Percentiles rank a stretch among this genome's conserved stretches.
Conservation (phyloP, 2,797 vertebrate species). For the Liasis olivaceus region DNA sequence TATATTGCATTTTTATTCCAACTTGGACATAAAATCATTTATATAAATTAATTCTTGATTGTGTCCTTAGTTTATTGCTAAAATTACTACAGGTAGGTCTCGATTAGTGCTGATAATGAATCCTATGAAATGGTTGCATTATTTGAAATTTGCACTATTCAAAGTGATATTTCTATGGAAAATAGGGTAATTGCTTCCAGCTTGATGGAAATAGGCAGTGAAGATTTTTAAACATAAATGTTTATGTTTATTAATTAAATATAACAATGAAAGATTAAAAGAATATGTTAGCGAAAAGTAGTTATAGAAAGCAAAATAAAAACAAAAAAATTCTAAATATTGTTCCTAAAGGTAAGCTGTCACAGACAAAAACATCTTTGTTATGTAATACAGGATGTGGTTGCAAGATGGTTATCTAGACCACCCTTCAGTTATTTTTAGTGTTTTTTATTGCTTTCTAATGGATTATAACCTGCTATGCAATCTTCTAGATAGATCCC, state of each 20-base stretch:
- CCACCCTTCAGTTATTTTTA: neutral
- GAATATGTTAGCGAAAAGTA: neutral
- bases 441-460: neutral
- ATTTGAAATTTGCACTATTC: neutral
- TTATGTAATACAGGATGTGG: neutral
- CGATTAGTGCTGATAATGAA: neutral
- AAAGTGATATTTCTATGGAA: neutral
- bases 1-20: neutral
- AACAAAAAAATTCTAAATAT: neutral
- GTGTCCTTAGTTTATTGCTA: neutral
- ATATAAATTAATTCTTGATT: neutral
- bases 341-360: neutral
- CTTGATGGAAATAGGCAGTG: neutral
- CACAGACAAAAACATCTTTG: neutral
- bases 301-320: neutral
- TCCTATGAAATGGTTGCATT: neutral
- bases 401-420: neutral
- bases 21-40: neutral
- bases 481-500: neutral
- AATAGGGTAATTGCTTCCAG: neutral
- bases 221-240: neutral
- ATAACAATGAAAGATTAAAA: neutral
- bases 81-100: neutral
- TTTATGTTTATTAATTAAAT: neutral
- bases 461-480: neutral